phyloP scores from a whole-genome alignment of 1,140 invertebrate genomes.

The Antheraea mylitta region DNA sequence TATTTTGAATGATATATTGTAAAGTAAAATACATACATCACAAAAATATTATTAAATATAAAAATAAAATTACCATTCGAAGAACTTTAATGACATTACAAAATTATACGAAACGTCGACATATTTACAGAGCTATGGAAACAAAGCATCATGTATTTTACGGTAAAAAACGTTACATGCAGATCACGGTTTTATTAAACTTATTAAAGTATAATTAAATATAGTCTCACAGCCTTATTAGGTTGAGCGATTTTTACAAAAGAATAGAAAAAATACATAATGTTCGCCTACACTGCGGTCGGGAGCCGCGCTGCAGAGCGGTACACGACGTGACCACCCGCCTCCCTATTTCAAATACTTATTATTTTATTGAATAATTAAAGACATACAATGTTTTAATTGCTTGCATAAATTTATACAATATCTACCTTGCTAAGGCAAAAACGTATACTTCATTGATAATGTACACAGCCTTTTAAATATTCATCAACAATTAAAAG shows the following conservation, averaged over 20 bases:
- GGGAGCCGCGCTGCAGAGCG: background rate
- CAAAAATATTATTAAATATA: no score
- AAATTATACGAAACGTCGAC: background rate
- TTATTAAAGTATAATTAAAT: conserved; percentile 61
- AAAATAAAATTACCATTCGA: no score
- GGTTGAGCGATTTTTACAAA: conserved; percentile 37
- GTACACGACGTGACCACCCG: background rate
- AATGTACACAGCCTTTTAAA: conserved; percentile 41
- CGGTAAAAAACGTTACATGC: conserved; percentile 39
- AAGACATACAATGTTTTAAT: conserved; percentile 34
- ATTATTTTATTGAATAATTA: conserved; percentile 40
- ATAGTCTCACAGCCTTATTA: conserved; percentile 49
- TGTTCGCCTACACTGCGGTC: conserved; percentile 14
- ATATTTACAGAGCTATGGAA: conserved; percentile 2
- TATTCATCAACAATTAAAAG: conserved; percentile 47
- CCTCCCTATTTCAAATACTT: conserved; percentile 16
- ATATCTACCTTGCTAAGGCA: conserved; percentile 22
- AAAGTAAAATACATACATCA: no score
- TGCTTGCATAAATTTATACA: conserved; percentile 41
- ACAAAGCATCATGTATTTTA: conserved; percentile 24
- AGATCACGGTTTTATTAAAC: conserved; percentile 55
- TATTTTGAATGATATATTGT: no score
- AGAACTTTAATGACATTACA: background rate
- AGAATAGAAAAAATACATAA: conserved; percentile 42
- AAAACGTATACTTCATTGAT: conserved; percentile 38